A percentile compares a stretch with the other conserved stretches of the same genome.
Conservation (phyloP, 2,797 vertebrate species). For the Siniperca scherzeri region DNA sequence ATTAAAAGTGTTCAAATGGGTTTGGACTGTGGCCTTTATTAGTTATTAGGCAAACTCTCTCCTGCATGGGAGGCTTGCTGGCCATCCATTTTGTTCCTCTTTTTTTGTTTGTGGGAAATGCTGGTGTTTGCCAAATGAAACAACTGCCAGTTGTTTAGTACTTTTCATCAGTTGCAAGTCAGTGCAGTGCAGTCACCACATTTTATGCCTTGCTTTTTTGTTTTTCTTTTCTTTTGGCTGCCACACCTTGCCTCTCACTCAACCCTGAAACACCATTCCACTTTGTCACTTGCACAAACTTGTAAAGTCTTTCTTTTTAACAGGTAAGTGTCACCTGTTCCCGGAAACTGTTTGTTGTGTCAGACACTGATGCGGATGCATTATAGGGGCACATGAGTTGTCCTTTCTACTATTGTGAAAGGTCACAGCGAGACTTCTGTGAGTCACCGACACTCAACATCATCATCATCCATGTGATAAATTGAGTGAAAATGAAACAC, state of each 20-base stretch:
- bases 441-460: slow-evolving; percentile 25
- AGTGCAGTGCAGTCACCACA: slow-evolving; percentile 27
- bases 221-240: slow-evolving; percentile 19
- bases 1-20: slow-evolving; percentile 5
- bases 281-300: slow-evolving; percentile 78
- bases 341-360: slow-evolving; percentile 45
- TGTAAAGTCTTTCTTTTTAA: slow-evolving; percentile 51
- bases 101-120: slow-evolving; percentile 37
- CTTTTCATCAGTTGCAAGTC: slow-evolving; percentile 33
- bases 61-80: slow-evolving; percentile 20
- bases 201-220: not conserved
- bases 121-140: slow-evolving; percentile 41
- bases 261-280: slow-evolving; percentile 41
- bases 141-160: slow-evolving; percentile 23
- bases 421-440: slow-evolving; percentile 40
- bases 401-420: not conserved
- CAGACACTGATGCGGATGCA: not conserved
- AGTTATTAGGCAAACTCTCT: slow-evolving; percentile 15
- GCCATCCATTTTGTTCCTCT: not conserved
- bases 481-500: not conserved
- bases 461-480: not conserved
- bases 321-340: slow-evolving; percentile 62
- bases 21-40: slow-evolving; percentile 32
- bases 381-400: not conserved
- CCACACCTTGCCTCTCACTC: slow-evolving; percentile 59